phyloP scores from a whole-genome alignment of 2,797 vertebrate genomes.

The Pterois miles region DNA sequence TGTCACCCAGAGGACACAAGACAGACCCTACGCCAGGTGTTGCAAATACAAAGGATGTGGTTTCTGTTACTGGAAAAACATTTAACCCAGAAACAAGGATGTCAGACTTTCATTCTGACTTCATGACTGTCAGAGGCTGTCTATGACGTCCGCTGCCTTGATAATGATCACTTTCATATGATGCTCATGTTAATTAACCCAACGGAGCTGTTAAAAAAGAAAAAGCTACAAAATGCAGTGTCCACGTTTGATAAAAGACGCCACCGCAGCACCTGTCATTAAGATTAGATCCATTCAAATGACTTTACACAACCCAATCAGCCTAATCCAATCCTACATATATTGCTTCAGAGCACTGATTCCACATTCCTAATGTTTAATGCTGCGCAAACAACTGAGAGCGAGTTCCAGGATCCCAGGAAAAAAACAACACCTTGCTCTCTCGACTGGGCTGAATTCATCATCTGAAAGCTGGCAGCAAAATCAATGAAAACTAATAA shows the following conservation, averaged over 20 bases:
- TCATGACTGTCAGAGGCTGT: not conserved
- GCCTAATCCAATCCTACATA: slow-evolving; percentile 43
- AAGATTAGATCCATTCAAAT: slow-evolving; percentile 28
- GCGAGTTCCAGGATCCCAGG: slow-evolving; percentile 30
- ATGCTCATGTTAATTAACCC: not conserved
- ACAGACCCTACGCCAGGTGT: rapidly evolving
- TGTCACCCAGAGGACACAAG: not conserved
- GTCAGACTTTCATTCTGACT: not conserved
- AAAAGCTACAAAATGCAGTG: not conserved
- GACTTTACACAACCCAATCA: slow-evolving; percentile 38
- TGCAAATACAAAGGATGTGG: not conserved
- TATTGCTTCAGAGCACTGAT: slow-evolving; percentile 22
- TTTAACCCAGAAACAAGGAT: not conserved
- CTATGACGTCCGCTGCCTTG: no score
- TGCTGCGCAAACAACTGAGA: slow-evolving; percentile 40
- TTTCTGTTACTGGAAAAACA: not conserved
- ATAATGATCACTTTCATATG: not conserved
- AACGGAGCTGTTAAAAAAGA: not conserved
- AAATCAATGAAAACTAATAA: slow-evolving; percentile 76
- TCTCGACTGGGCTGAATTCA: slow-evolving; percentile 55
- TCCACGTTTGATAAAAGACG: not conserved
- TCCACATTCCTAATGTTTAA: slow-evolving; percentile 46
- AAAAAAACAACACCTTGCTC: slow-evolving; percentile 62
- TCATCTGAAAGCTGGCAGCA: slow-evolving; percentile 66
- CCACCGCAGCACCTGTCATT: slow-evolving; percentile 6